These are phyloP conservation scores for Bellardia pandia DNA, from an alignment of 2,888 invertebrate genomes.

Conservation along the genomic window DNA sequence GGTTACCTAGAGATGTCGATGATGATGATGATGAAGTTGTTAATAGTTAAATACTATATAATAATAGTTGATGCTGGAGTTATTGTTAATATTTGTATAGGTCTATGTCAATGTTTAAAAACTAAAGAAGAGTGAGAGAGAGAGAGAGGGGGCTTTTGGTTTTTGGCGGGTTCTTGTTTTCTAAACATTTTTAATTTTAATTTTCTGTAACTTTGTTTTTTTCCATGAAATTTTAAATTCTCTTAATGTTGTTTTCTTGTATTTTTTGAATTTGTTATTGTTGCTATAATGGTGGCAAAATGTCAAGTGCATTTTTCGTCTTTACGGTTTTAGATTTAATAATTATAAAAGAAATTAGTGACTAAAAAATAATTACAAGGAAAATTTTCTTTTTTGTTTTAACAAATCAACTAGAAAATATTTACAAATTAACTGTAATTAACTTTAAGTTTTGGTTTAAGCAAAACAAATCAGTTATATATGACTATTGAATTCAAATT, in stretches of 20 bases:
- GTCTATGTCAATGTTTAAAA: conserved; percentile 20
- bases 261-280: neutral
- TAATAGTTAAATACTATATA: neutral
- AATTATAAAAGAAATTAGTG: neutral
- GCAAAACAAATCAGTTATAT: no score
- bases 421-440: neutral
- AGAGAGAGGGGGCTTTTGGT: neutral
- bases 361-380: neutral
- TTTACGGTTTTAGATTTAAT: conserved; percentile 37
- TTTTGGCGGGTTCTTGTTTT: neutral
- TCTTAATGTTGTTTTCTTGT: neutral
- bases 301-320: conserved; percentile 62
- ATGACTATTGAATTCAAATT: no score
- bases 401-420: neutral
- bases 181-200: neutral
- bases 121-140: neutral
- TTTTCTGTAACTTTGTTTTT: conserved; percentile 20
- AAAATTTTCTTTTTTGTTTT: neutral
- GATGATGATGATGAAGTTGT: conserved; percentile 21
- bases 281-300: neutral
- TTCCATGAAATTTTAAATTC: conserved; percentile 48
- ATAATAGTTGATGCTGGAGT: neutral
- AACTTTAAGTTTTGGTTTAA: no score
- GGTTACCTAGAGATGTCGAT: conserved; percentile 45
- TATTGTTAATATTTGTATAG: conserved; percentile 21